phyloP scores from a whole-genome alignment of 2,888 invertebrate genomes.

The Cordilura impudica region DNA sequence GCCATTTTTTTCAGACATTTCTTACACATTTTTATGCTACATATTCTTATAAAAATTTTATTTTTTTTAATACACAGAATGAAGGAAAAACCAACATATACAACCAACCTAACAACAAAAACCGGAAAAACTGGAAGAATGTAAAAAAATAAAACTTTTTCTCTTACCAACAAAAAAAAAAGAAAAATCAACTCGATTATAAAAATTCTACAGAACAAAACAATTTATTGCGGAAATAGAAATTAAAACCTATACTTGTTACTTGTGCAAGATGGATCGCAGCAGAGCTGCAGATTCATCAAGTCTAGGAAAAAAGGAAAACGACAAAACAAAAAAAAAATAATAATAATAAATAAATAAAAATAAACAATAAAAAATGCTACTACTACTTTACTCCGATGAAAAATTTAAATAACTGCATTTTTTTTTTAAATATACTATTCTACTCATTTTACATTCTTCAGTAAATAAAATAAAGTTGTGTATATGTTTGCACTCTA shows the following conservation, averaged over 20 bases:
- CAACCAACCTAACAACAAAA: constrained; percentile 48
- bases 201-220: constrained; percentile 58
- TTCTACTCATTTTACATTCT: constrained; percentile 25
- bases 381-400: not conserved
- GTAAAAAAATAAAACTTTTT: constrained; percentile 8
- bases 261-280: constrained; percentile 11
- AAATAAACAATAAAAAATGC: not conserved
- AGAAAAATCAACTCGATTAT: constrained; percentile 46
- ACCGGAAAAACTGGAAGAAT: constrained; percentile 51
- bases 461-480: constrained; percentile 9
- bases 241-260: constrained; percentile 57
- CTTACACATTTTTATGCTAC: not conserved
- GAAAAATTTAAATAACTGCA: constrained; percentile 27
- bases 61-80: not conserved
- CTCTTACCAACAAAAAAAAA: constrained; percentile 19
- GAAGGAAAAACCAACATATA: constrained; percentile 36
- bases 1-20: constrained; percentile 44
- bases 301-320: not conserved
- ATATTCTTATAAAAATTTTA: constrained; percentile 20
- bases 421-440: constrained; percentile 4
- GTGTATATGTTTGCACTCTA: not conserved
- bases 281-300: not conserved
- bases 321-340: not conserved
- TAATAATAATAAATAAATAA: not conserved
- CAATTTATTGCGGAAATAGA: constrained; percentile 61